These are phyloP conservation scores for Diaprepes abbreviatus DNA, from an alignment of 2,888 invertebrate genomes.

Conservation along the genomic window DNA sequence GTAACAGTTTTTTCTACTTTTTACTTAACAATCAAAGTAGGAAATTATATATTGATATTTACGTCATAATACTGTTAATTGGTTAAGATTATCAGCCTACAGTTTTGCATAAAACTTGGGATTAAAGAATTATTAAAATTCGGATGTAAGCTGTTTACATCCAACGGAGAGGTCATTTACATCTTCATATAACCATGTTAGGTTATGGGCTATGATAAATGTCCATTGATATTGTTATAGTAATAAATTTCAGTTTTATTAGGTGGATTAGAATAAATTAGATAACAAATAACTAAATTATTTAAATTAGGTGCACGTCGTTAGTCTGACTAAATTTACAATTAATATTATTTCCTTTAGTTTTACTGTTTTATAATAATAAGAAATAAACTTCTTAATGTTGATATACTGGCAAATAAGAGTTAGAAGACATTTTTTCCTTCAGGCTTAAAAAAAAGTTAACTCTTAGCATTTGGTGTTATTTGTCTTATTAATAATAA, in stretches of 20 bases:
- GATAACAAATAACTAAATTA: not conserved
- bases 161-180: constrained; percentile 3
- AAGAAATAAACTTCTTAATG: too few species aligned
- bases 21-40: not conserved
- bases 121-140: not conserved
- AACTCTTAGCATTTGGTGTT: too few species aligned
- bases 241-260: constrained; percentile 4
- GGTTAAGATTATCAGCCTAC: not conserved
- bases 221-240: not conserved
- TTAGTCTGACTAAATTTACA: too few species aligned
- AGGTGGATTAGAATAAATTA: not conserved
- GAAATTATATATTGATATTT: too few species aligned
- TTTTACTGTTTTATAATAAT: too few species aligned
- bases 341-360: too few species aligned
- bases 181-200: constrained; percentile 14
- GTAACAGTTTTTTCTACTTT: too few species aligned
- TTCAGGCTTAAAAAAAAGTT: too few species aligned
- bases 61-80: not conserved
- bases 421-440: too few species aligned
- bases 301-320: not conserved
- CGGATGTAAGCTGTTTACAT: not conserved
- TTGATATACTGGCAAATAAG: too few species aligned
- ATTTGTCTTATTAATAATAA: too few species aligned
- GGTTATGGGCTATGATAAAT: not conserved
- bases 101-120: not conserved